Conservation (phyloP, 2,113 vertebrate genomes). For the Phylloscopus trochilus region DNA sequence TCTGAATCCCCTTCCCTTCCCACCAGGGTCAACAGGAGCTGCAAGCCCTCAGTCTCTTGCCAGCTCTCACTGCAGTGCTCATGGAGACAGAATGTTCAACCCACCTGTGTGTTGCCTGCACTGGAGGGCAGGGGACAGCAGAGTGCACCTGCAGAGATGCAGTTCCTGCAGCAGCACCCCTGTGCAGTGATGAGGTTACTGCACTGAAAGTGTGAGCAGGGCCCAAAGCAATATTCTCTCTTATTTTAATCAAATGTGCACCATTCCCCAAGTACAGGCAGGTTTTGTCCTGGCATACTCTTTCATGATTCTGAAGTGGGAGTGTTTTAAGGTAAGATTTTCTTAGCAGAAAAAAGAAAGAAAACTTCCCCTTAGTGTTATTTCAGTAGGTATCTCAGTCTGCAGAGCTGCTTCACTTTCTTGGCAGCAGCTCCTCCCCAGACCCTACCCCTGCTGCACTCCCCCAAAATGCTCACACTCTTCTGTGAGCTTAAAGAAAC, state of each 20-base stretch:
- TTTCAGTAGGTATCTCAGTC: background rate
- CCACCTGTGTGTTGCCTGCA: background rate
- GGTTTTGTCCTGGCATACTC: background rate
- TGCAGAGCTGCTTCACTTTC: background rate
- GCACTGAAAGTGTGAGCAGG: fast-evolving
- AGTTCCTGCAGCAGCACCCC: background rate
- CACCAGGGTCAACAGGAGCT: background rate
- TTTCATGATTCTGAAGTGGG: background rate
- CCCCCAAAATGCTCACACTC: background rate
- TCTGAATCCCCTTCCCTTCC: background rate
- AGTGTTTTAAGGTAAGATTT: background rate
- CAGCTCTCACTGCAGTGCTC: background rate
- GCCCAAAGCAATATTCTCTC: background rate
- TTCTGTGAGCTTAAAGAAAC: background rate
- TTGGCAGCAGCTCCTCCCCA: background rate
- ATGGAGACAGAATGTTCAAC: fast-evolving
- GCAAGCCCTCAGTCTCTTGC: background rate
- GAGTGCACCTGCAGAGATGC: fast-evolving
- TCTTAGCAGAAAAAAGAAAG: background rate
- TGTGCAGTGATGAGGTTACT: background rate
- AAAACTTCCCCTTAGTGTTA: fast-evolving
- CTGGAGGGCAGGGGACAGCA: background rate
- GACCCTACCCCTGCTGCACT: fast-evolving
- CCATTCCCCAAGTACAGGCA: background rate
- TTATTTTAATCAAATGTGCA: background rate